Conservation (phyloP, 2,113 vertebrate genomes). For the Uria aalge region DNA sequence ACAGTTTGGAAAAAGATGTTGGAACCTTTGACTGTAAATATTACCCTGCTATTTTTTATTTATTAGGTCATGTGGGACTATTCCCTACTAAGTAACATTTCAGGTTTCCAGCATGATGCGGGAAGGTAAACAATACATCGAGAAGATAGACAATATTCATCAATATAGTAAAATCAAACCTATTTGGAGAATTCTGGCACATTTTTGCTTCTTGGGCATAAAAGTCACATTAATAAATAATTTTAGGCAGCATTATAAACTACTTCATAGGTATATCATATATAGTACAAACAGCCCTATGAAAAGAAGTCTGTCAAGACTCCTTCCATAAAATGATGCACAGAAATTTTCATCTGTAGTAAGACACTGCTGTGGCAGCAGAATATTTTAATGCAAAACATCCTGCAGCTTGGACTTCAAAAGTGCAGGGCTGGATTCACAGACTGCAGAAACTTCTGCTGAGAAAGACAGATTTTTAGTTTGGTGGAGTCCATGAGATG, state of each 20-base stretch:
- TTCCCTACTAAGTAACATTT: background rate
- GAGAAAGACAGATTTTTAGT: background rate
- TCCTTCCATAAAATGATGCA: background rate
- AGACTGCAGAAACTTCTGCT: background rate
- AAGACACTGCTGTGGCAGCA: background rate
- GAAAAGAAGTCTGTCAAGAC: background rate
- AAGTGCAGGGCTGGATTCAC: background rate
- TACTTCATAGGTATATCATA: background rate
- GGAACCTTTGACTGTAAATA: background rate
- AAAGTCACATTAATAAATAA: background rate
- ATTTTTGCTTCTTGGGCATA: background rate
- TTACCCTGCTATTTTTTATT: background rate
- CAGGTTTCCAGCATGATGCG: background rate
- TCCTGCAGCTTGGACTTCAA: background rate
- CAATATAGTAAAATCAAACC: background rate
- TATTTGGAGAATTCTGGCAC: background rate
- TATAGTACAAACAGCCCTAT: background rate
- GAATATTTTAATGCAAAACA: background rate
- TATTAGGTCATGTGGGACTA: background rate
- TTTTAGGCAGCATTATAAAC: background rate
- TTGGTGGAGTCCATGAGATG: background rate
- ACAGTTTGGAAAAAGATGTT: background rate
- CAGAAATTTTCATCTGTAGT: background rate
- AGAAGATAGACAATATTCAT: background rate
- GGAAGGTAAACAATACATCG: background rate